Evolutionary conservation across 2,797 vertebrate genomes (phyloP).

Genomic region (Pipistrellus pygmaeus): DNA sequence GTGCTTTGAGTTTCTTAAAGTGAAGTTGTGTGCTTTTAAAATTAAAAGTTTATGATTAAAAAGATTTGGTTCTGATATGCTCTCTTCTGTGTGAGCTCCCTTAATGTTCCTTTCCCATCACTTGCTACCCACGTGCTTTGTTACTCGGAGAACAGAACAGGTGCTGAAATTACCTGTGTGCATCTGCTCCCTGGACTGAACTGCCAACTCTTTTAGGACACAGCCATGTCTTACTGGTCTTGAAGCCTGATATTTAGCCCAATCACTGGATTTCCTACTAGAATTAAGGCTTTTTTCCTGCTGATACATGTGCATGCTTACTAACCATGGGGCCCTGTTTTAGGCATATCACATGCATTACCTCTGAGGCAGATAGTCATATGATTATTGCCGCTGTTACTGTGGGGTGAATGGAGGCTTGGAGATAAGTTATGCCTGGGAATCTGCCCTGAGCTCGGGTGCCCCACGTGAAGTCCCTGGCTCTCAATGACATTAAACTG

Average conservation of each 20-base stretch:
- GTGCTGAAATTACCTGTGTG: neutral
- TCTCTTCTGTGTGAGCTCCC: neutral
- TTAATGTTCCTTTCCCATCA: neutral
- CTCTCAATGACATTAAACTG: neutral
- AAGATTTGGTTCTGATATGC: neutral
- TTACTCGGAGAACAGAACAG: neutral
- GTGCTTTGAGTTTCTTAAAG: neutral
- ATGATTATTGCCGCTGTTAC: neutral
- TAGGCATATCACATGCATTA: neutral
- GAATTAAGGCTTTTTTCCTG: neutral
- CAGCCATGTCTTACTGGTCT: neutral
- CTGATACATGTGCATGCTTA: neutral
- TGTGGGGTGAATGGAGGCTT: neutral
- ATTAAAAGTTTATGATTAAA: neutral
- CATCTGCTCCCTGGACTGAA: neutral
- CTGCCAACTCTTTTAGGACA: neutral
- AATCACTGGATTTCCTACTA: neutral
- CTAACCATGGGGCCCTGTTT: neutral
- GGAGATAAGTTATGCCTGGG: neutral
- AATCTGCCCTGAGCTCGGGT: neutral
- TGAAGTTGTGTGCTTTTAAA: neutral
- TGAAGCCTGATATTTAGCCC: neutral
- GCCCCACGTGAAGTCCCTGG: neutral
- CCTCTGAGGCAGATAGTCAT: neutral
- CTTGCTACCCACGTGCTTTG: neutral